Percentiles rank a stretch among this genome's conserved stretches.
These are phyloP conservation scores for Epinephelus lanceolatus DNA, from an alignment of 2,113 vertebrate genomes.

Conservation along the genomic window DNA sequence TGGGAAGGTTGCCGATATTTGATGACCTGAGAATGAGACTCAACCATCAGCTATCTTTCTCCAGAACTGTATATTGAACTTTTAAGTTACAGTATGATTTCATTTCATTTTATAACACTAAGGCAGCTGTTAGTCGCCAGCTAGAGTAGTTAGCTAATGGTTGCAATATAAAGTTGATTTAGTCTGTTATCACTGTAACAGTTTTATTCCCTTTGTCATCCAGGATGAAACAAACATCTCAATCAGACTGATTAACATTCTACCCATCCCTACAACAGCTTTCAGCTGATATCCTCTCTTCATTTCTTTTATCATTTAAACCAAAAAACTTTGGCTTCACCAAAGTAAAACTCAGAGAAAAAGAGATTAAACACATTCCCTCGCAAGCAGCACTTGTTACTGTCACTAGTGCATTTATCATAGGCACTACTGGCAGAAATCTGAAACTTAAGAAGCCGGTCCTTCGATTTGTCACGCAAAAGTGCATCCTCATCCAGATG, in stretches of 20 bases:
- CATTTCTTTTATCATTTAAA: not conserved
- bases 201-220: not conserved
- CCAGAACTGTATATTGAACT: no score
- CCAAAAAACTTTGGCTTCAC: not conserved
- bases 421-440: not conserved
- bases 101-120: not conserved
- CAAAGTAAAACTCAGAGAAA: not conserved
- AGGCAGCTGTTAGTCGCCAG: not conserved
- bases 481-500: not conserved
- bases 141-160: not conserved
- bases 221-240: slow-evolving; percentile 9
- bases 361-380: not conserved
- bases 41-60: no score
- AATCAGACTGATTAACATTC: not conserved
- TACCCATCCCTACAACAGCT: not conserved
- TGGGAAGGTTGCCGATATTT: no score
- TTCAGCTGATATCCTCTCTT: not conserved
- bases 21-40: no score
- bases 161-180: not conserved
- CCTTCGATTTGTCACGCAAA: not conserved
- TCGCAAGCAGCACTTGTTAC: not conserved
- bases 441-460: not conserved
- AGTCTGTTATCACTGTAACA: not conserved
- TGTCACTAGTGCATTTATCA: not conserved
- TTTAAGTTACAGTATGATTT: not conserved